Evolutionary conservation across 2,888 invertebrate species (phyloP), one percentile per base, ranked within the genome.

Genomic region (Stegophylla sp.): DNA sequence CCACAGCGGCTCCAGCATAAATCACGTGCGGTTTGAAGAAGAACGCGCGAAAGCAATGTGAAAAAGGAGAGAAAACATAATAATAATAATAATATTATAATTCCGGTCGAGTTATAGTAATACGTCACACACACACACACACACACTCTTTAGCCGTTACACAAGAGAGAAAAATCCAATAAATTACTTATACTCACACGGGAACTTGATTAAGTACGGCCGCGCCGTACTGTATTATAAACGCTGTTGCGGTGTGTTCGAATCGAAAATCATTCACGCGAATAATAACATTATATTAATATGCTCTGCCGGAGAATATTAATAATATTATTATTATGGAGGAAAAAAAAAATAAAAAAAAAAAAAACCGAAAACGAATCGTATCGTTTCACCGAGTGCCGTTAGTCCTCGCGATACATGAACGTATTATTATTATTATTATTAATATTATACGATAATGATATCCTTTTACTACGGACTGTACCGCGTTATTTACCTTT

Each of bases 141-240:
- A 5, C 66, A 0, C 12, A 3, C n/a, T 34, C 73, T 26, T 59
- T 64, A 13, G 61, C 63, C 63, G n/a, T 74, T 74, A 74, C 74
- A 74, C 51, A 63, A 74, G 63, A 51, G 15, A 15, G 48, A 63
- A 64, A 48, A 64, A 64, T 74, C 73, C 63, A 63, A 74, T 74
- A 63, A 74, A 74, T 74, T 64, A 63, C 48, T 20, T n/a, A n/a
- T n/a, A n/a, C n/a, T n/a, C n/a, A n/a, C 9, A 56, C 71, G 53
- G n/a, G 63, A 74, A 74, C 63, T 74, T 64, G 63, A 74, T 64
- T 61, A 74, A 63, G 63, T 74, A 61, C 56, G 45, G 43, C 26
- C 59, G 59, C 26, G 61, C n/a, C 28, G n/a, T 10, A 15, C 5
- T n/a, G n/a, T 23, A 56, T 56, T 7, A 34, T 56, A 56, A 17